These are phyloP conservation scores for Philypnodon macrostomus DNA, from an alignment of 2,797 vertebrate genomes.

Conservation along the genomic window DNA sequence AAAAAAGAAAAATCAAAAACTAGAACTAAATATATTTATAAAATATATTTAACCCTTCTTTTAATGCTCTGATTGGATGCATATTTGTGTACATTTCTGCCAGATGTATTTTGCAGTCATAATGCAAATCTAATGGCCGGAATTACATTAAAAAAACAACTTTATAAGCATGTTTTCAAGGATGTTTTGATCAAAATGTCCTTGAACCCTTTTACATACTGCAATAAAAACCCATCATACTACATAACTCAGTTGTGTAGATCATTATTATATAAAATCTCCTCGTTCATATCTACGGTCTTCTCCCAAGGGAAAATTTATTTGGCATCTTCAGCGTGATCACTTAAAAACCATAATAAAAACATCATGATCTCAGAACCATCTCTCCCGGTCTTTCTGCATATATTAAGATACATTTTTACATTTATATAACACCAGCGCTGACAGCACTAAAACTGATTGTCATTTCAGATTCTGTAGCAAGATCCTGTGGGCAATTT, in stretches of 20 bases:
- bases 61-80: too few relatives aligned
- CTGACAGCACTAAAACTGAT: slow-evolving; percentile 86
- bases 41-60: too few relatives aligned
- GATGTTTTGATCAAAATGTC: slow-evolving; percentile 20
- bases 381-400: slow-evolving; percentile 29
- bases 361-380: slow-evolving; percentile 45
- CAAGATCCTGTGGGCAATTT: slow-evolving; percentile 85
- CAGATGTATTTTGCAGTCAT: too few relatives aligned
- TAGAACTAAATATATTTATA: too few relatives aligned
- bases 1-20: too few relatives aligned
- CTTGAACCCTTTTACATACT: slow-evolving; percentile 21
- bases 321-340: slow-evolving; percentile 34
- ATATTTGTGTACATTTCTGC: too few relatives aligned
- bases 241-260: slow-evolving; percentile 18
- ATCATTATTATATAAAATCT: slow-evolving; percentile 30
- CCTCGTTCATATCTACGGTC: slow-evolving; percentile 14
- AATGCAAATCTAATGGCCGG: slow-evolving; percentile 19
- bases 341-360: slow-evolving; percentile 46
- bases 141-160: slow-evolving; percentile 24
- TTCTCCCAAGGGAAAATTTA: slow-evolving; percentile 41
- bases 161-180: slow-evolving; percentile 18
- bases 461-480: slow-evolving; percentile 86
- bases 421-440: slow-evolving; percentile 74
- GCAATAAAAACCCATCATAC: slow-evolving; percentile 14
- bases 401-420: slow-evolving; percentile 68